Evolutionary conservation across 92 coral and sea anemone genomes (phyloP).

Genomic region (Parazoanthus swiftii): DNA sequence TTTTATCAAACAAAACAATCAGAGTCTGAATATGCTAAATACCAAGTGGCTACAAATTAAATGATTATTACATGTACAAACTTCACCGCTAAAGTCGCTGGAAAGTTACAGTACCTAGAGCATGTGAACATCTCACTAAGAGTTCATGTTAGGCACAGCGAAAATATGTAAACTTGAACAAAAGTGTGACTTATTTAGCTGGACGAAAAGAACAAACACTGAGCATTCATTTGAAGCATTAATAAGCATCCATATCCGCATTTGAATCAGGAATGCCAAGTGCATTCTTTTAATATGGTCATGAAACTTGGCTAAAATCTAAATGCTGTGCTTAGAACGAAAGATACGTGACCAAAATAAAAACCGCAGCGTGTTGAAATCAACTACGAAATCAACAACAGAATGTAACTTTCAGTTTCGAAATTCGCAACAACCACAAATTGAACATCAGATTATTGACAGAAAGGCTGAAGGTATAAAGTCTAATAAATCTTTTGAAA

Average conservation of each 20-base stretch:
- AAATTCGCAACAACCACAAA: not conserved
- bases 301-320: not conserved
- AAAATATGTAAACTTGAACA: not conserved
- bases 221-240: not conserved
- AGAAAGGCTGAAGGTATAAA: constrained; percentile 12
- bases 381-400: constrained; percentile 18
- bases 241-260: constrained; percentile 1
- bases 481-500: constrained; percentile 17
- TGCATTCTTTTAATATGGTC: not conserved
- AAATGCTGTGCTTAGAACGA: not conserved
- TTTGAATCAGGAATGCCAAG: not conserved
- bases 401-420: constrained; percentile 33
- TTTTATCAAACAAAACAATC: constrained; percentile 9
- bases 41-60: not conserved
- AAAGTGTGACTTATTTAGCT: not conserved
- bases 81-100: not conserved
- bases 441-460: constrained; percentile 10
- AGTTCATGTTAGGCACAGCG: not conserved
- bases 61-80: not conserved
- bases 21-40: not conserved
- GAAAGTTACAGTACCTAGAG: too few relatives aligned
- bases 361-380: not conserved
- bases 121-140: not conserved
- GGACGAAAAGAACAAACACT: not conserved
- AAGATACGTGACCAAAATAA: not conserved